A percentile compares a stretch with the other conserved stretches of the same genome.
Evolutionary conservation across 2,797 vertebrate genomes (phyloP).

Genomic region (Sebastes minor): DNA sequence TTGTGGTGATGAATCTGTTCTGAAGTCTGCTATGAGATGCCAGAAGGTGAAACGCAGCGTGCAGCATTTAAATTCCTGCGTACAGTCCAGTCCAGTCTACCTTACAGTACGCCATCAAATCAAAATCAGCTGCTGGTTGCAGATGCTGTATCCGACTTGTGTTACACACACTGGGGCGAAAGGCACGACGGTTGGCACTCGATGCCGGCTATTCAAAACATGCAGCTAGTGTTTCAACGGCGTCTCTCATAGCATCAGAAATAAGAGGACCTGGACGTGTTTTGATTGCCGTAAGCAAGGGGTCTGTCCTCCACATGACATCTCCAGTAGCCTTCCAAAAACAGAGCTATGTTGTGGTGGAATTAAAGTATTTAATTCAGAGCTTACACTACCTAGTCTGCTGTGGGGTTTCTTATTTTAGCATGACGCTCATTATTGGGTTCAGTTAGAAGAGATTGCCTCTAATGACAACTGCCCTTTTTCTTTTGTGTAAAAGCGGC

Average conservation of each 20-base stretch:
- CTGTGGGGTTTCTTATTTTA: slow-evolving; percentile 15
- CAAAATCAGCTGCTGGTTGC: slow-evolving; percentile 21
- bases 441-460: slow-evolving; percentile 76
- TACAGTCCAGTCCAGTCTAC: slow-evolving; percentile 19
- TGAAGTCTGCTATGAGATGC: not conserved
- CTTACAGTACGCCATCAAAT: slow-evolving; percentile 33
- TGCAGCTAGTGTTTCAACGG: slow-evolving; percentile 62
- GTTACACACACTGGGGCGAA: slow-evolving; percentile 23
- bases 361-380: slow-evolving; percentile 39
- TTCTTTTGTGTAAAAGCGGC: slow-evolving; percentile 38
- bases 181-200: not conserved
- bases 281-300: slow-evolving; percentile 19
- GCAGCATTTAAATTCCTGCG: slow-evolving; percentile 24
- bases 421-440: slow-evolving; percentile 41
- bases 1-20: slow-evolving; percentile 2
- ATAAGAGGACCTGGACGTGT: slow-evolving; percentile 33
- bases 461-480: slow-evolving; percentile 79
- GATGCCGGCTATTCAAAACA: slow-evolving; percentile 44
- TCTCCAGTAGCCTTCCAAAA: slow-evolving; percentile 14
- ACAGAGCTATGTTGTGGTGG: slow-evolving; percentile 15
- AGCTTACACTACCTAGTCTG: slow-evolving; percentile 38
- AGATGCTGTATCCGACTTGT: slow-evolving; percentile 36
- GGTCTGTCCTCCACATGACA: slow-evolving; percentile 46
- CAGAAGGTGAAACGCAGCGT: slow-evolving; percentile 3
- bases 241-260: slow-evolving; percentile 38